Conservation (phyloP, 2,797 vertebrate species). For the Platyrinchus mystaceus region DNA sequence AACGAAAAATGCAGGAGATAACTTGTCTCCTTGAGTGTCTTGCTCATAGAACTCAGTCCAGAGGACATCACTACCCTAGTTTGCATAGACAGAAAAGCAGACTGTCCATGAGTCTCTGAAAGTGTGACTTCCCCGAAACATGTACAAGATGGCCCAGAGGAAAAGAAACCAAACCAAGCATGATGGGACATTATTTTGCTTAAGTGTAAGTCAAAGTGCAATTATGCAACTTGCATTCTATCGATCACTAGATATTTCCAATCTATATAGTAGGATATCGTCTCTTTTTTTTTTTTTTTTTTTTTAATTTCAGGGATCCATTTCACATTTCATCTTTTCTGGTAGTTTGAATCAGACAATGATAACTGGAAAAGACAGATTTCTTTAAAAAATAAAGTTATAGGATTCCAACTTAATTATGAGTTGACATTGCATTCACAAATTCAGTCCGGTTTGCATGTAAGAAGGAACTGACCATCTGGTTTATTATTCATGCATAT, state of each 20-base stretch:
- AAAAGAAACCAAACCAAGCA: neutral
- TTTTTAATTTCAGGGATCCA: neutral
- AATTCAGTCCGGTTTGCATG: neutral
- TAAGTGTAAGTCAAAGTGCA: neutral
- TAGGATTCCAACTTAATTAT: neutral
- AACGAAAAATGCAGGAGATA: neutral
- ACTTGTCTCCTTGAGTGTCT: neutral
- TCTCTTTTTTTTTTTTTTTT: neutral
- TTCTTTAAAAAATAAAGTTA: neutral
- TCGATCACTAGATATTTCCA: neutral
- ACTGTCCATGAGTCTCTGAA: neutral
- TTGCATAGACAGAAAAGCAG: neutral
- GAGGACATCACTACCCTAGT: neutral
- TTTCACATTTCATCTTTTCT: neutral
- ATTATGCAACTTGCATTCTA: neutral
- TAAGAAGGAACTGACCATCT: neutral
- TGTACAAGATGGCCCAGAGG: neutral
- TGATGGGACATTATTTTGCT: neutral
- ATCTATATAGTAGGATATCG: neutral
- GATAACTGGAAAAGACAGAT: neutral
- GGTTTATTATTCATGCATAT: slow-evolving; percentile 25
- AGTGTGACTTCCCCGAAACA: neutral
- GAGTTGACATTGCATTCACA: neutral
- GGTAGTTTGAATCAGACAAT: neutral
- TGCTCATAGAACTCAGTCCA: neutral